phyloP scores from a whole-genome alignment of 1,140 invertebrate genomes.

The Stegodyphus dumicola region DNA sequence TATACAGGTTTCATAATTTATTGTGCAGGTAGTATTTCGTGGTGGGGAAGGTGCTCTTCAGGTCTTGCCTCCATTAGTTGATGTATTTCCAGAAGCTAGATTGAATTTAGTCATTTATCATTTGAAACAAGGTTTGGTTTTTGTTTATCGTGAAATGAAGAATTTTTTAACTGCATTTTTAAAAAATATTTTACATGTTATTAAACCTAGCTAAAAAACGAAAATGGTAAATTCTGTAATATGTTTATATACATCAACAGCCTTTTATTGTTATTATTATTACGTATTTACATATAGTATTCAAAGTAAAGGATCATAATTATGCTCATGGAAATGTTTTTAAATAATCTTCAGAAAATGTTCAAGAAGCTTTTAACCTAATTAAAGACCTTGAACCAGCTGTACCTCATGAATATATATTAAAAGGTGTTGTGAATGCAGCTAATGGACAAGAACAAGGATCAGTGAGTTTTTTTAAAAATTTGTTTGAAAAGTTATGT shows the following conservation, averaged over 20 bases:
- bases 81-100: conserved; percentile 95
- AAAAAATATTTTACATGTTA: background rate
- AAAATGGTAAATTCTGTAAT: background rate
- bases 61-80: conserved; percentile 89
- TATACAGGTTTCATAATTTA: background rate
- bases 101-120: conserved; percentile 97
- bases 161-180: background rate
- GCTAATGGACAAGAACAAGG: conserved; percentile 90
- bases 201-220: background rate
- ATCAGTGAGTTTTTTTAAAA: conserved; percentile 75
- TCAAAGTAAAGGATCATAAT: background rate
- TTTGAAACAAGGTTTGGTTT: conserved; percentile 78
- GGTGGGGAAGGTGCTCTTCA: conserved; percentile 93
- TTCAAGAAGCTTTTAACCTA: conserved; percentile 88
- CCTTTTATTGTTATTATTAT: background rate
- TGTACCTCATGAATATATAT: conserved; percentile 94
- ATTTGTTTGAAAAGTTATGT: background rate
- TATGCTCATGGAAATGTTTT: background rate
- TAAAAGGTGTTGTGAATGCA: conserved; percentile 96
- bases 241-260: background rate
- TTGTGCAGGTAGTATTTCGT: conserved; percentile 82
- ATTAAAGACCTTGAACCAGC: conserved; percentile 94
- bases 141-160: background rate
- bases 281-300: background rate
- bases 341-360: conserved; percentile 75